These are phyloP conservation scores for Regulus satrapa DNA, from an alignment of 2,113 vertebrate species.

Conservation along the genomic window DNA sequence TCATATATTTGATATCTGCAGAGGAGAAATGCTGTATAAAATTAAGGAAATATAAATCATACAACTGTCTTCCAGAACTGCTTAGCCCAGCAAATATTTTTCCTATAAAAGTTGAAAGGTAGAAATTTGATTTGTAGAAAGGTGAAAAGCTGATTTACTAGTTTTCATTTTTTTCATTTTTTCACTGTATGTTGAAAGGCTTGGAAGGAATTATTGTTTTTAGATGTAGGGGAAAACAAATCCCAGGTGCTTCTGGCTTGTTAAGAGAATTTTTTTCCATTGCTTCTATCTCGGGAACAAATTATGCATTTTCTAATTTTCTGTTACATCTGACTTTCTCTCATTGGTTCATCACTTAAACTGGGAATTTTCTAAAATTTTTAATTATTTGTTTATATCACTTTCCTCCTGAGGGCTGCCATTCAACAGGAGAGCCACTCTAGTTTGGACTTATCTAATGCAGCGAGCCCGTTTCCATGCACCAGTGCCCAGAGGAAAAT, in stretches of 20 bases:
- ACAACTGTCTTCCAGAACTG: not conserved
- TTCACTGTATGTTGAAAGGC: not conserved
- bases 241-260: not conserved
- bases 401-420: not conserved
- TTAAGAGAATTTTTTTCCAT: not conserved
- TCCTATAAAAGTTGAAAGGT: not conserved
- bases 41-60: not conserved
- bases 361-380: not conserved
- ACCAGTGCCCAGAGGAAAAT: not conserved
- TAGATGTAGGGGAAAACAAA: not conserved
- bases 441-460: not conserved
- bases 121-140: not conserved
- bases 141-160: not conserved
- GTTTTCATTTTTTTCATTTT: slow-evolving; percentile 25
- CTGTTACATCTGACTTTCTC: not conserved
- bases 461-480: accelerated
- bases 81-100: not conserved
- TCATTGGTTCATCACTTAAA: not conserved
- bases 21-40: not conserved
- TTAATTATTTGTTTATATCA: not conserved
- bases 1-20: not conserved
- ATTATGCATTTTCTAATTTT: not conserved
- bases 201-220: not conserved
- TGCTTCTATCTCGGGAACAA: not conserved
- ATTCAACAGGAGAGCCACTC: not conserved